A percentile compares a stretch with the other conserved stretches of the same genome.
These are phyloP conservation scores for Rousettus madagascariensis DNA, from an alignment of 2,797 vertebrate species.

Conservation along the genomic window DNA sequence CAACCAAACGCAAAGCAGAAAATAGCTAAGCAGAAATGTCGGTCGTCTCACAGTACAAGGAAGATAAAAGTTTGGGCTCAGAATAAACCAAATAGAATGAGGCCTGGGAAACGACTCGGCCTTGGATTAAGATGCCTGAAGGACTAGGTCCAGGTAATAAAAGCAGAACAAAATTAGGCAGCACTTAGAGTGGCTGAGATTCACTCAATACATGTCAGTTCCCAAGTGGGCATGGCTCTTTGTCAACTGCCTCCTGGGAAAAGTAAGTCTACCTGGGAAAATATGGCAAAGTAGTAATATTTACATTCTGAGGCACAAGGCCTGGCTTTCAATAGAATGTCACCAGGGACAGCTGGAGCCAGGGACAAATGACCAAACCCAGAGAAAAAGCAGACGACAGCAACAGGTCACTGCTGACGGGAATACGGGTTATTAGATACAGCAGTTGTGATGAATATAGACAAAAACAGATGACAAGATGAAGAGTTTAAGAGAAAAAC, in stretches of 20 bases:
- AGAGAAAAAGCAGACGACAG: not conserved
- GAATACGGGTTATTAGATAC: not conserved
- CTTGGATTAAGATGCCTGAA: not conserved
- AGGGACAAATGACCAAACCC: not conserved
- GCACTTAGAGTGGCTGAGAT: not conserved
- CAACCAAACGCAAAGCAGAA: not conserved
- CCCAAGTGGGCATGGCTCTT: not conserved
- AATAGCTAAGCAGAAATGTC: not conserved
- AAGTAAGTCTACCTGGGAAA: not conserved
- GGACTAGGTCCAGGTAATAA: not conserved
- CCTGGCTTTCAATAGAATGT: not conserved
- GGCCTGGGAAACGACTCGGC: not conserved
- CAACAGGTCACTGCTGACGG: not conserved
- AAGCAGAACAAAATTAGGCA: not conserved
- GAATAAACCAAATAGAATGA: not conserved
- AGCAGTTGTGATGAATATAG: not conserved
- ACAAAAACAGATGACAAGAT: not conserved
- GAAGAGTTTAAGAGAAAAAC: not conserved
- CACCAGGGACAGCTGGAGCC: not conserved
- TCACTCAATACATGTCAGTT: not conserved
- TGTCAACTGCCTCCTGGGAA: not conserved
- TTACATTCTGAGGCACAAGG: not conserved
- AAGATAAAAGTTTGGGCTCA: not conserved
- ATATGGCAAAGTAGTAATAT: not conserved
- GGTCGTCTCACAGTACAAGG: not conserved